phyloP scores from a whole-genome alignment of 2,888 invertebrate species.

The Drosophila emarginata region DNA sequence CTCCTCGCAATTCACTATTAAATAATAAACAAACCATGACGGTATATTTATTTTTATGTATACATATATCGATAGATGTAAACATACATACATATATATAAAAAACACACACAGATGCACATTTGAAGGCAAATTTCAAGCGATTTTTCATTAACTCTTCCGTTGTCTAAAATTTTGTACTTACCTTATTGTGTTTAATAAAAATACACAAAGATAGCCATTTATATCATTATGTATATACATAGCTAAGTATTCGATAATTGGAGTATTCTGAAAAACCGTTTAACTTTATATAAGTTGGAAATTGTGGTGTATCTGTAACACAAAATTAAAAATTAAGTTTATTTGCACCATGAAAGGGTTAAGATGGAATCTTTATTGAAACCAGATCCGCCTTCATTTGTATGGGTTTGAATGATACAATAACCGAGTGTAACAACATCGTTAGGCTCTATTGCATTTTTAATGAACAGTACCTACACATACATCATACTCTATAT shows the following conservation, averaged over 20 bases:
- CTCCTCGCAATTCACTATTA: not conserved
- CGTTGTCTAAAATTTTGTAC: not conserved
- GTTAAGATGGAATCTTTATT: conserved; percentile 18
- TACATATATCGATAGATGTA: not conserved
- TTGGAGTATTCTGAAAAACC: too few relatives aligned
- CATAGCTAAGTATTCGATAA: too few relatives aligned
- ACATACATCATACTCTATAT: not conserved
- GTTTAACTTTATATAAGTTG: too few relatives aligned
- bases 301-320: too few relatives aligned
- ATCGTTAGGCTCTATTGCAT: conserved; percentile 41
- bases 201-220: too few relatives aligned
- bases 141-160: not conserved
- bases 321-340: too few relatives aligned
- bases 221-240: too few relatives aligned
- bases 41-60: not conserved
- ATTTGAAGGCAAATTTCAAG: not conserved
- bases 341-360: not conserved
- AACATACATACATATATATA: not conserved
- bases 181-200: not conserved
- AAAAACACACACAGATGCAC: not conserved
- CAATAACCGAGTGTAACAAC: conserved; percentile 14
- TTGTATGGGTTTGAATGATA: conserved; percentile 34
- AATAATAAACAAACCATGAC: conserved; percentile 16
- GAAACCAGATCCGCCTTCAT: conserved; percentile 30
- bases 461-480: not conserved